Base-by-base conservation (phyloP, 2,797 vertebrate species). In the Enteromius thamalakanensis region DNA sequence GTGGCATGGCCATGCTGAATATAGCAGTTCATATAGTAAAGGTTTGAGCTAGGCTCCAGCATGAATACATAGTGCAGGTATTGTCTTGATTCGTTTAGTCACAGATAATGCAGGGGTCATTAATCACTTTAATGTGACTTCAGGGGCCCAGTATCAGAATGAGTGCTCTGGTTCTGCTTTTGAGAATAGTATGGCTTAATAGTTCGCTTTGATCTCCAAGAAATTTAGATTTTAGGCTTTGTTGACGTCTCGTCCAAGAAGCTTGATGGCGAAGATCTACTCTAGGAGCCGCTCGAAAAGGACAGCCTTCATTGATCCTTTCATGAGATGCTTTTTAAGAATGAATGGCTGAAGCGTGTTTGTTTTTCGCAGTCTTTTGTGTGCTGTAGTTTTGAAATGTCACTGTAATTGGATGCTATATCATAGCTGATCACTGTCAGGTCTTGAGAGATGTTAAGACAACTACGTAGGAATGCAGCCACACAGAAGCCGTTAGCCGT, bases 381-480 rank as follows among this genome's bases (percentile, higher is more conserved):
- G 77, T 89, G 86, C 86, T 89, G 86, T 85, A 86, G 91, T 85
- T 90, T 88, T 87, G 91, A 91, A 93, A 94, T 91, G 90, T 89
- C 84, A 86, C 88, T 91, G 91, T 94, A 91, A 93, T 93, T 93
- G 90, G 93, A 93, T 91, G 89, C 93, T 94, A 93, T 88, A 94
- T 93, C 91, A 92, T 78, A 84, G 67, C 85, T 89, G 91, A 93
- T 93, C 90, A 90, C 89, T 92, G 93, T 93, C 93, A 92, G 86
- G 89, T 83, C 82, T 81, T 81, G 83, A 84, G 88, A 92, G 92
- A 90, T 86, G 85, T 83, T 83, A 86, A 85, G 87, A 85, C 32
- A 90, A 90, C 87, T 84, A 85, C 84, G 79, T 79, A 55, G 87
- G 86, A 88, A 84, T 86, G 86, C 86, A 89, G 87, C 80, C 86